Conservation (phyloP, 2,797 vertebrate species). For the Anolis apletophallus region DNA sequence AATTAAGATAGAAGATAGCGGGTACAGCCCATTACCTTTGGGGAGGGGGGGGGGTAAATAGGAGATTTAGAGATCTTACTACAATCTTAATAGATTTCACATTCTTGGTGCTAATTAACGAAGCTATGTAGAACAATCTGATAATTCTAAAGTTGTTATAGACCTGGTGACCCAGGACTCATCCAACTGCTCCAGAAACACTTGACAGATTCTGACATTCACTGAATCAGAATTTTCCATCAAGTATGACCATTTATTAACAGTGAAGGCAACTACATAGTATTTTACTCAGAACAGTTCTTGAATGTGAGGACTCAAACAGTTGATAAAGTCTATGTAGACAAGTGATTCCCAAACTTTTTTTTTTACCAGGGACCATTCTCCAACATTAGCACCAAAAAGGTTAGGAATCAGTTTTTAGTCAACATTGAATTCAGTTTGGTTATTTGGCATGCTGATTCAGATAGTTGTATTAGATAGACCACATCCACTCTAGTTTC, state of each 20-base stretch:
- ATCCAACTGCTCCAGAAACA: constrained; percentile 4
- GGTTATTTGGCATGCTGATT: too few species aligned
- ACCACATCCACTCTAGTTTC: too few species aligned
- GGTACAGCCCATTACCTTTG: constrained; percentile 60
- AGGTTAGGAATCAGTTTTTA: too few species aligned
- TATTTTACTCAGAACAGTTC: background rate
- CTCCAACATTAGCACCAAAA: too few species aligned
- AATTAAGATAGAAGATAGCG: constrained; percentile 58
- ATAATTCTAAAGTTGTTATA: constrained; percentile 18
- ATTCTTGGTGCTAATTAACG: constrained; percentile 42
- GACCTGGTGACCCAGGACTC: constrained; percentile 18
- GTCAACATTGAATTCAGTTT: too few species aligned
- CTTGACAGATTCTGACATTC: background rate
- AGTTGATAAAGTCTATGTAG: constrained; percentile 14
- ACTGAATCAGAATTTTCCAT: constrained; percentile 45
- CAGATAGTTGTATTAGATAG: too few species aligned
- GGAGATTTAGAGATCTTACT: constrained; percentile 51
- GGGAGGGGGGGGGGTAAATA: constrained; percentile 49
- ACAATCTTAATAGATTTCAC: constrained; percentile 39
- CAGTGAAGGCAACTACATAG: constrained; percentile 32
- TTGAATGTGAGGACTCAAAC: background rate
- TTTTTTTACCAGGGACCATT: too few species aligned
- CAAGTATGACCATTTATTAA: constrained; percentile 29
- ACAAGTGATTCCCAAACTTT: too few species aligned
- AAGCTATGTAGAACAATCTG: constrained; percentile 37